phyloP scores from a whole-genome alignment of 37 sponge, comb jelly and placozoan species.

The Chondrilla cf. caribensis region DNA sequence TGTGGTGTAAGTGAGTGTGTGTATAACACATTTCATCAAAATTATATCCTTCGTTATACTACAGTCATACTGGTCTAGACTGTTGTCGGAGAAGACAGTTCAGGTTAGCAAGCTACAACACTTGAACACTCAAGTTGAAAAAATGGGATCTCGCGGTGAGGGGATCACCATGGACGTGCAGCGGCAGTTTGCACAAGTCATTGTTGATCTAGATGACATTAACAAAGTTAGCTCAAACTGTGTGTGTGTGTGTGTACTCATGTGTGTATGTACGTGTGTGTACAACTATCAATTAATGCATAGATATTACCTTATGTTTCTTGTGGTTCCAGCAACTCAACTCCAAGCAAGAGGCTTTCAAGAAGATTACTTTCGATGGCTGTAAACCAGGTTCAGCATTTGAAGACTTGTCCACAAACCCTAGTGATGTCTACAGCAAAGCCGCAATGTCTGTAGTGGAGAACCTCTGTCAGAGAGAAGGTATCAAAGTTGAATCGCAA shows the following conservation, averaged over 20 bases:
- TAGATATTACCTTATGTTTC: background rate
- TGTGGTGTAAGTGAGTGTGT: too few relatives aligned
- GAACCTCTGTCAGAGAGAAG: background rate
- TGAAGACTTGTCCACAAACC: background rate
- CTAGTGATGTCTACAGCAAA: background rate
- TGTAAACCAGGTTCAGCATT: too few relatives aligned
- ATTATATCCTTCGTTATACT: too few relatives aligned
- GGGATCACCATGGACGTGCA: slow-evolving; percentile 43
- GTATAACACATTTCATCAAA: too few relatives aligned
- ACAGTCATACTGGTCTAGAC: background rate
- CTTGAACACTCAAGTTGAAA: slow-evolving; percentile 70
- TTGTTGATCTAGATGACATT: slow-evolving; percentile 71
- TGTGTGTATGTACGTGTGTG: too few relatives aligned
- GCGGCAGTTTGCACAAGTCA: slow-evolving; percentile 49
- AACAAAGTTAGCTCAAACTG: slow-evolving; percentile 64
- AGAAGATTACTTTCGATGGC: slow-evolving; percentile 37
- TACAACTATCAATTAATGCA: too few relatives aligned
- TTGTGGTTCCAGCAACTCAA: slow-evolving; percentile 47
- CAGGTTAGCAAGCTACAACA: slow-evolving; percentile 34
- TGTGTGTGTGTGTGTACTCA: too few relatives aligned
- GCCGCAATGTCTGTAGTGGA: background rate
- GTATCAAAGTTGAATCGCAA: slow-evolving; percentile 51
- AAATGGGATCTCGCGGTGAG: slow-evolving; percentile 47
- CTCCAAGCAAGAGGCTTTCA: slow-evolving; percentile 40
- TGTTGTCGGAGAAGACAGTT: slow-evolving; percentile 51